A percentile compares a stretch with the other conserved stretches of the same genome.
These are phyloP conservation scores for Sula dactylatra DNA, from an alignment of 2,113 vertebrate genomes.

Conservation along the genomic window DNA sequence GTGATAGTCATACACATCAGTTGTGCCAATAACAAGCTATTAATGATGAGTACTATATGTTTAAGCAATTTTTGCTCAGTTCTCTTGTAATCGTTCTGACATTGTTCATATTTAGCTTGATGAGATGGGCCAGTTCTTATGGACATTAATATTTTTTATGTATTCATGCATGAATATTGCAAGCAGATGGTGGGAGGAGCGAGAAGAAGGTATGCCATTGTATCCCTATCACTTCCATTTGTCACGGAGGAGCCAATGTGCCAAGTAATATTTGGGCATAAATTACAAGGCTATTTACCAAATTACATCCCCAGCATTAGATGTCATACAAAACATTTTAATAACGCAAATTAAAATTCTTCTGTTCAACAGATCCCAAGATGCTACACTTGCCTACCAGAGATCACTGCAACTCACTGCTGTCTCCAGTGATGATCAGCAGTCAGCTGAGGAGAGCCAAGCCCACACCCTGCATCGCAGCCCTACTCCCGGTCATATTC, in stretches of 20 bases:
- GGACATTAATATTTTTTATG: conserved; percentile 39
- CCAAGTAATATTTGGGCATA: conserved; percentile 40
- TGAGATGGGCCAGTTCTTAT: conserved; percentile 55
- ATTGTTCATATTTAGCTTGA: conserved; percentile 67
- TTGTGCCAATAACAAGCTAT: conserved; percentile 55
- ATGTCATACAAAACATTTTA: not conserved
- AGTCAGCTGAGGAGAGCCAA: not conserved
- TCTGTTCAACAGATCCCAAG: not conserved
- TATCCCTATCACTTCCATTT: not conserved
- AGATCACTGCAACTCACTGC: not conserved
- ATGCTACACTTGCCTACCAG: not conserved
- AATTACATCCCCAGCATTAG: not conserved
- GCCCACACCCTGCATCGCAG: not conserved
- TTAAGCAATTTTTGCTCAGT: conserved; percentile 38
- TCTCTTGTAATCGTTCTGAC: conserved; percentile 54
- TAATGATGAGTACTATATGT: conserved; percentile 63
- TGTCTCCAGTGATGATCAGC: not conserved
- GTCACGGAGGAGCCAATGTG: conserved; percentile 13
- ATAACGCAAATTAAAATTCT: not conserved
- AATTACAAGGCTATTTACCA: conserved; percentile 56
- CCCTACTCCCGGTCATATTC: not conserved
- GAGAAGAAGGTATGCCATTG: conserved; percentile 3
- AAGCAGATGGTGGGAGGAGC: conserved; percentile 65
- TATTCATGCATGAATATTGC: conserved; percentile 52
- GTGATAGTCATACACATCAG: conserved; percentile 45